Evolutionary conservation across 2,113 vertebrate genomes (phyloP).

Genomic region (Maccullochella peelii): DNA sequence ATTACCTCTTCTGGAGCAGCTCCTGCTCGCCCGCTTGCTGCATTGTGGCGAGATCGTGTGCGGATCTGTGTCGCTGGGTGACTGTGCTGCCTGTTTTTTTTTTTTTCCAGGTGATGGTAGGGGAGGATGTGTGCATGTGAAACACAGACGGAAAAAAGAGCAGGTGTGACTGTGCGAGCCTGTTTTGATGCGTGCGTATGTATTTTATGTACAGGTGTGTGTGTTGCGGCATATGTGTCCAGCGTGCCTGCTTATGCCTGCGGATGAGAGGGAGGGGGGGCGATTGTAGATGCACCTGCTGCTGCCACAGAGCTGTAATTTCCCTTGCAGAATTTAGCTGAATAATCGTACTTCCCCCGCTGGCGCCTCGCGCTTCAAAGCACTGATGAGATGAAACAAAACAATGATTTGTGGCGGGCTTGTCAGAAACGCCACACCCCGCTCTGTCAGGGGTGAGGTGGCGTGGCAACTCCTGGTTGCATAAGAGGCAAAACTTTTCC

Average conservation of each 20-base stretch:
- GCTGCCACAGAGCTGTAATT: conserved; percentile 63
- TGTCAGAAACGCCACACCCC: conserved; percentile 50
- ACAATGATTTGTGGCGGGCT: conserved; percentile 61
- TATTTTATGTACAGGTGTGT: conserved; percentile 47
- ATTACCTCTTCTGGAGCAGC: conserved; percentile 84
- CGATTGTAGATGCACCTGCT: conserved; percentile 60
- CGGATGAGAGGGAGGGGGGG: neutral
- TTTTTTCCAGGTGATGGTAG: conserved; percentile 25
- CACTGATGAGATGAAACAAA: conserved; percentile 73
- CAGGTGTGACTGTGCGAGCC: conserved; percentile 39
- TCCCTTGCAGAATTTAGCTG: conserved; percentile 64
- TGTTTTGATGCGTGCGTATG: conserved; percentile 30
- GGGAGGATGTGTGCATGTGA: conserved; percentile 51
- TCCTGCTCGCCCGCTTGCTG: conserved; percentile 58
- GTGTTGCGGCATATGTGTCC: conserved; percentile 48
- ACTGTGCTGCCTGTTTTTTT: conserved; percentile 74
- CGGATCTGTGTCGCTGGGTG: conserved; percentile 85
- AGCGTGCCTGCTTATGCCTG: conserved; percentile 31
- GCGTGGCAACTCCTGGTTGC: conserved; percentile 25
- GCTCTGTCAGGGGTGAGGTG: conserved; percentile 26
- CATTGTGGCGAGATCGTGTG: conserved; percentile 81
- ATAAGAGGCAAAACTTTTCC: conserved; percentile 27
- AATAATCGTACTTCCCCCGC: conserved; percentile 61
- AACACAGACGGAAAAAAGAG: conserved; percentile 1
- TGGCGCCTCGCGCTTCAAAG: conserved; percentile 61